phyloP scores from a whole-genome alignment of 2,113 vertebrate species.

The Pontoporia blainvillei region DNA sequence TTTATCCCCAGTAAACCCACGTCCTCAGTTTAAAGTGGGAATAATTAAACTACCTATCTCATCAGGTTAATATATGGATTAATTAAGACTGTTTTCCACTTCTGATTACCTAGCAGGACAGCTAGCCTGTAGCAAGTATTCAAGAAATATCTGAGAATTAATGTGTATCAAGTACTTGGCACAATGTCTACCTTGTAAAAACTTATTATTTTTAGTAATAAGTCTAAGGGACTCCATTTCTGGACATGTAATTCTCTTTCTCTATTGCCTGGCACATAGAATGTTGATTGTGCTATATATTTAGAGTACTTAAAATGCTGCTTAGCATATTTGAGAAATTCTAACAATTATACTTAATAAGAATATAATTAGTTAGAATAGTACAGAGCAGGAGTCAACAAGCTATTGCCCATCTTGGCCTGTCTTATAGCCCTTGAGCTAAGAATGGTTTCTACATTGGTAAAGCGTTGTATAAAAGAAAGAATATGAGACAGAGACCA shows the following conservation, averaged over 20 bases:
- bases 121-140: not conserved
- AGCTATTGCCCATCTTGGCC: not conserved
- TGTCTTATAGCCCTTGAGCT: not conserved
- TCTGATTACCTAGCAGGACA: not conserved
- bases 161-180: not conserved
- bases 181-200: not conserved
- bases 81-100: not conserved
- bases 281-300: not conserved
- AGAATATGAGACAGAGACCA: not conserved
- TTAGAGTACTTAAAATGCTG: conserved; percentile 1
- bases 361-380: not conserved
- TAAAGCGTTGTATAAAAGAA: not conserved
- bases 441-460: not conserved
- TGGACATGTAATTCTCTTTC: not conserved
- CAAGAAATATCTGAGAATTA: not conserved
- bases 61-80: not conserved
- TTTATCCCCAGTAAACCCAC: not conserved
- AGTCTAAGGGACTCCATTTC: not conserved
- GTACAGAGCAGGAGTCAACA: not conserved
- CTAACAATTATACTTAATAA: not conserved
- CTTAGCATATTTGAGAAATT: not conserved
- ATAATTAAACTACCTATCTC: not conserved
- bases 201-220: not conserved
- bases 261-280: not conserved
- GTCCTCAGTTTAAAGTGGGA: not conserved